Conservation (phyloP, 2,888 invertebrate genomes). For the Melipona bicolor region DNA sequence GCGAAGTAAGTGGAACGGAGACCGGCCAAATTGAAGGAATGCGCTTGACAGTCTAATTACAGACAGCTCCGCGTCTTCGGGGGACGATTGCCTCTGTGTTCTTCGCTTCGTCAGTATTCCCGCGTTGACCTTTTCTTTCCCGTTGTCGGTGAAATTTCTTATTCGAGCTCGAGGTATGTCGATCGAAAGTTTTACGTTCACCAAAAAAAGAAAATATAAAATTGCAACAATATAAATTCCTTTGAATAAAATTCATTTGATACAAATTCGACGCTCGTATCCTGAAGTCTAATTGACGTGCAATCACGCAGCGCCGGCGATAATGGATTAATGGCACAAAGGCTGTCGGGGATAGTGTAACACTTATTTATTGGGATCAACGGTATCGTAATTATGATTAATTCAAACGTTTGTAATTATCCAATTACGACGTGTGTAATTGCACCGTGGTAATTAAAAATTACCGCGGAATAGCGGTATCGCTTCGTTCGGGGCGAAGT, state of each 20-base stretch:
- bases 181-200: too few species aligned
- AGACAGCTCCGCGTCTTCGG: conserved; percentile 12
- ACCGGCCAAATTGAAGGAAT: conserved; percentile 51
- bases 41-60: conserved; percentile 61
- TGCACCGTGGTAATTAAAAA: background rate
- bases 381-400: background rate
- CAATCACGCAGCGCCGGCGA: background rate
- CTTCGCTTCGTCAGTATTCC: background rate
- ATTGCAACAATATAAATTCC: background rate
- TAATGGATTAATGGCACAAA: background rate
- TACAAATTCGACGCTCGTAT: background rate
- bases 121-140: background rate
- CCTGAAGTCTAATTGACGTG: background rate
- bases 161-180: too few species aligned
- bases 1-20: conserved; percentile 43
- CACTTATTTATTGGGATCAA: background rate
- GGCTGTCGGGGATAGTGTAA: background rate
- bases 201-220: too few species aligned
- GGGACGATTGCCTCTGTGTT: conserved; percentile 16
- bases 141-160: background rate
- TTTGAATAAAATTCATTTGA: too few species aligned
- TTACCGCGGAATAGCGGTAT: background rate
- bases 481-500: background rate
- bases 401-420: background rate
- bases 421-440: background rate